Conservation (phyloP, 2,113 vertebrate species). For the Propithecus coquereli region DNA sequence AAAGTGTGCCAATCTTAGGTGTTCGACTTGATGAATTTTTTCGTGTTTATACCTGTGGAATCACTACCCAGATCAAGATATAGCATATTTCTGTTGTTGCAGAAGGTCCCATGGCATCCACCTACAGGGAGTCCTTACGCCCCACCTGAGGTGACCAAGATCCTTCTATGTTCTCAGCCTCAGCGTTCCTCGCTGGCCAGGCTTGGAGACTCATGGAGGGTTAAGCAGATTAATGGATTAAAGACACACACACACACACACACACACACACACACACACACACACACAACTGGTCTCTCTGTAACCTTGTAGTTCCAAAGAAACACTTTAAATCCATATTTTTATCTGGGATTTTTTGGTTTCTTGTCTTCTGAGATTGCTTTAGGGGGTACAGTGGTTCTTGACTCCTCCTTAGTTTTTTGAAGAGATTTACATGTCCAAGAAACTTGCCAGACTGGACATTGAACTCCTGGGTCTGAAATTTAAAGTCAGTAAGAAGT, state of each 20-base stretch:
- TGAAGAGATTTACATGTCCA: background rate
- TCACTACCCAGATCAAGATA: background rate
- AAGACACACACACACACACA: background rate
- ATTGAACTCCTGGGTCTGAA: background rate
- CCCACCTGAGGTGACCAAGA: background rate
- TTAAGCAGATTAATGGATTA: background rate
- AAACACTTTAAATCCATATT: background rate
- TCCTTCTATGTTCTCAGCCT: background rate
- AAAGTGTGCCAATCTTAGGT: background rate
- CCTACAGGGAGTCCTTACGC: background rate
- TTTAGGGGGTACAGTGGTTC: background rate
- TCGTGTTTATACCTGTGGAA: background rate
- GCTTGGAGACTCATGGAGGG: background rate
- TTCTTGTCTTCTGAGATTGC: background rate
- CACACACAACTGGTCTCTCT: background rate
- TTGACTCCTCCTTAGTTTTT: background rate
- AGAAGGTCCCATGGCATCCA: background rate
- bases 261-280: rapidly evolving
- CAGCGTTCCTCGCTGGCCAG: background rate
- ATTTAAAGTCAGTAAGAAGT: background rate
- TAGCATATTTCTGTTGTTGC: background rate
- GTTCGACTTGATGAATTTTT: background rate
- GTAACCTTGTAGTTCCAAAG: background rate
- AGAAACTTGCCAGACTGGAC: background rate
- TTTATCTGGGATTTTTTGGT: background rate